Evolutionary conservation across 2,797 vertebrate genomes (phyloP).

Genomic region (Siniperca undulata): DNA sequence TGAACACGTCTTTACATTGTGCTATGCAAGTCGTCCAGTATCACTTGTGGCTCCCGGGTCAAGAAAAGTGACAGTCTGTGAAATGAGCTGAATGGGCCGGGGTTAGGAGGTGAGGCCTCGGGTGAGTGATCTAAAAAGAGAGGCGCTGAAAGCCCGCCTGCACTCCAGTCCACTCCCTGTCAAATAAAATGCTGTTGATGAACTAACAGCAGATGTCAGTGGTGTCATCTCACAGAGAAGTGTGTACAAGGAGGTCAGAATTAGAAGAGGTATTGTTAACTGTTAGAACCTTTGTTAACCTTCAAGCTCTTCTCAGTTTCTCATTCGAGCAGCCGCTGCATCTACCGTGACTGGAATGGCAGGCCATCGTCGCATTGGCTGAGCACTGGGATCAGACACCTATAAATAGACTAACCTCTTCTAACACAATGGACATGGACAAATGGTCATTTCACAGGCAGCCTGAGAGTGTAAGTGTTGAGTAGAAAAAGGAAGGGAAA

Average conservation of each 20-base stretch:
- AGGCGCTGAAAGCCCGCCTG: conserved; percentile 51
- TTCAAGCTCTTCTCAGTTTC: conserved; percentile 58
- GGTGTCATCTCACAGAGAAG: conserved; percentile 56
- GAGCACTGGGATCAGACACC: conserved; percentile 59
- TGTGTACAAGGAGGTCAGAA: conserved; percentile 49
- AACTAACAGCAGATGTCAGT: conserved; percentile 64
- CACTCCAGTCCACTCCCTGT: conserved; percentile 34
- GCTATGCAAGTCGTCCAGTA: conserved; percentile 40
- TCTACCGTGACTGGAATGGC: conserved; percentile 62
- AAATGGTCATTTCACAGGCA: conserved; percentile 58
- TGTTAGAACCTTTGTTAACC: conserved; percentile 46
- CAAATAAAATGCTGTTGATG: conserved; percentile 49
- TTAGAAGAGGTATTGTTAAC: conserved; percentile 69
- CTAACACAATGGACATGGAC: conserved; percentile 62
- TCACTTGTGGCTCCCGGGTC: conserved; percentile 56
- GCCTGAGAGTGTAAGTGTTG: conserved; percentile 26
- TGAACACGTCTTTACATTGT: conserved; percentile 70
- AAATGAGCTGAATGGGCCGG: conserved; percentile 58
- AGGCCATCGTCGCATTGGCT: conserved; percentile 47
- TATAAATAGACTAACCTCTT: conserved; percentile 77
- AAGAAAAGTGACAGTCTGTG: conserved; percentile 74
- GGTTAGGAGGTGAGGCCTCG: conserved; percentile 54
- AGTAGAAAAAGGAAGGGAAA: not conserved
- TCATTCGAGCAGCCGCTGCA: conserved; percentile 76
- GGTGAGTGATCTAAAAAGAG: conserved; percentile 65